Base-by-base conservation (phyloP, 2,797 vertebrate species). In the Eulemur coronatus region DNA sequence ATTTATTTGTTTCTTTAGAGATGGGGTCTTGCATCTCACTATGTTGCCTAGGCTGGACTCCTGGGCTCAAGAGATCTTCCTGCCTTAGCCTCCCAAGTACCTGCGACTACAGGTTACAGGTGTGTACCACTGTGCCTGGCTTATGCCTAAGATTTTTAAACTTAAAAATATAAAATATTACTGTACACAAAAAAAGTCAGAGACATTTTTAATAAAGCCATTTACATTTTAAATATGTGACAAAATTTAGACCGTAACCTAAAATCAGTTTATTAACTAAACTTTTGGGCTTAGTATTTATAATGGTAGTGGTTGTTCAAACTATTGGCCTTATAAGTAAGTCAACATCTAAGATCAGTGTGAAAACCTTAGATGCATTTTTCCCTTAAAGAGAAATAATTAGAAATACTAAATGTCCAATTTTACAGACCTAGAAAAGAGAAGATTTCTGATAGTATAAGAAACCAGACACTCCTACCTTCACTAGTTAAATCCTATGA, bases 391-490 rank as follows among this genome's bases (percentile, higher is more conserved):
- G 79, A 84, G n/a, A 84, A 61, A 55, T 22, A 91, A 81, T 38
- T 87, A 24, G 50, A 93, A 96, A 69, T 22, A 72, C 35, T 38
- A 24, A 80, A 78, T 61, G n/a, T 88, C 84, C 1, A 41, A 8
- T 82, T 89, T 95, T 69, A 52, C 6, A 90, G 85, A 84, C 15
- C 84, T 63, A 82, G 89, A 87, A 75, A 88, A 84, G 70, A 87
- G 33, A 57, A 48, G 79, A 82, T 41, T 91, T 87, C 57, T 87
- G 33, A 69, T 22, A 70, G 55, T 30, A 10, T 50, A 57, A 75
- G 46, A 89, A 94, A 87, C 12, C 4, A 95, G 43, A 76, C 1
- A 8, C 5, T 61, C 59, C 59, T 73, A 26, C 52, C 59, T 33
- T 57, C 2, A 35, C n/a, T n/a, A 59, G 33, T 30, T 52, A 10